Base-by-base conservation (phyloP, 2,888 invertebrate genomes). In the Erebia ligea region DNA sequence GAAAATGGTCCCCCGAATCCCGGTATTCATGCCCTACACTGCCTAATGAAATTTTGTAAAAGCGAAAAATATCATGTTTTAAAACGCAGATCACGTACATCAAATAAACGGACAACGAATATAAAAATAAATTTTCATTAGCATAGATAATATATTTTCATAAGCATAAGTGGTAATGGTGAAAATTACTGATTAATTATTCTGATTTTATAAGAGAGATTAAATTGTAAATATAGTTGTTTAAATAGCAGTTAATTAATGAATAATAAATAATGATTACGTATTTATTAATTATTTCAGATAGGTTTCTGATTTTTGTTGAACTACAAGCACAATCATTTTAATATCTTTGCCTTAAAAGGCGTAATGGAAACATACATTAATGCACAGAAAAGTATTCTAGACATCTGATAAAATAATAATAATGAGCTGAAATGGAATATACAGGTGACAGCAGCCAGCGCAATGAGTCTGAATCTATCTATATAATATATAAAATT, bases 1-100 rank as follows among this genome's bases (percentile, higher is more conserved):
- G 64, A 64, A 64, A 52, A 64, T 54, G 64, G 54, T 64, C 54
- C 17, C 54, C 19, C 54, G 40, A 64, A 64, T 64, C 52, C 54
- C 64, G 48, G 15, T 50, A 25, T 50, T 63, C 25, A 50, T 50
- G 17, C n/a, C 48, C 19, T 63, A 34, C 63, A 63, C 25, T 50
- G 50, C 17, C 15, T 45, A 62, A 62, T 21, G 45, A 48, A 61
- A 62, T 62, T 62, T 13, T 40, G 34, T 52, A 34, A 21, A 21
- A 17, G 21, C 9, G 25, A 19, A 13, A 48, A 50, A 63, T 50
- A 48, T 64, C 50, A 17, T 10, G n/a, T 64, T 52, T 64, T 64
- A 17, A 54, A 40, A 54, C 40, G 17, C 64, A 52, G 52, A 64
- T 17, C 64, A 64, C 64, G 54, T 64, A 2, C 54, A 13, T 54